Percentiles rank a stretch among this genome's conserved stretches.
Evolutionary conservation across 2,113 vertebrate species (phyloP).

Genomic region (Nyctibius bracteatus): DNA sequence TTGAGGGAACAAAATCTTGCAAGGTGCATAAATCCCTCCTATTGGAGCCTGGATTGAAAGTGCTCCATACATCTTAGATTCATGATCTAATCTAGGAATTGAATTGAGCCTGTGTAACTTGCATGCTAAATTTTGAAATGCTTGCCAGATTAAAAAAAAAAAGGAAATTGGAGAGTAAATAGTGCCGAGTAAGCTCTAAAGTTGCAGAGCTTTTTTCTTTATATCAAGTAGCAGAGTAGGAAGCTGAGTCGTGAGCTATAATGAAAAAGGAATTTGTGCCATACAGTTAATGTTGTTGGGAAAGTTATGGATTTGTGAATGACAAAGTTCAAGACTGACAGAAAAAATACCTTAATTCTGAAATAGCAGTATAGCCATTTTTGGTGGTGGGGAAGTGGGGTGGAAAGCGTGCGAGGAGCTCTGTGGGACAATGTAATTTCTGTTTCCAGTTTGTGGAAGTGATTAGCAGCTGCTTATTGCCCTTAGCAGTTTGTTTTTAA

Average conservation of each 20-base stretch:
- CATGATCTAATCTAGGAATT: neutral
- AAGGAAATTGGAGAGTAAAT: neutral
- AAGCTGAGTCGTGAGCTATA: neutral
- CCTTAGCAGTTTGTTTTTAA: neutral
- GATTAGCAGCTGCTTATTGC: slow-evolving; percentile 30
- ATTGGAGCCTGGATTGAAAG: neutral
- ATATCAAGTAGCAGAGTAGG: neutral
- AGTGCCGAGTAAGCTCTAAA: neutral
- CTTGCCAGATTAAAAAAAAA: neutral
- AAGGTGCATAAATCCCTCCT: neutral
- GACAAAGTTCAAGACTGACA: neutral
- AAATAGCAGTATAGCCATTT: neutral
- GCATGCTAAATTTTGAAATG: neutral
- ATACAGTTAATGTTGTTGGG: neutral
- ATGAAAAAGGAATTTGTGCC: neutral
- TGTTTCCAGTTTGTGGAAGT: neutral
- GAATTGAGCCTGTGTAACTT: neutral
- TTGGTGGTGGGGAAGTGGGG: neutral
- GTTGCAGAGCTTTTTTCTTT: neutral
- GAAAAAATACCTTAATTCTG: neutral
- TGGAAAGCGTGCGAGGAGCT: neutral
- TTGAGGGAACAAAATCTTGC: neutral
- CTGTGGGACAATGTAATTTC: neutral
- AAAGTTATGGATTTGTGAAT: neutral
- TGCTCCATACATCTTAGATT: neutral